Evolutionary conservation across 92 coral and sea anemone genomes (phyloP), one percentile per base, ranked within the genome.

Genomic region (Zoanthus gigantus): DNA sequence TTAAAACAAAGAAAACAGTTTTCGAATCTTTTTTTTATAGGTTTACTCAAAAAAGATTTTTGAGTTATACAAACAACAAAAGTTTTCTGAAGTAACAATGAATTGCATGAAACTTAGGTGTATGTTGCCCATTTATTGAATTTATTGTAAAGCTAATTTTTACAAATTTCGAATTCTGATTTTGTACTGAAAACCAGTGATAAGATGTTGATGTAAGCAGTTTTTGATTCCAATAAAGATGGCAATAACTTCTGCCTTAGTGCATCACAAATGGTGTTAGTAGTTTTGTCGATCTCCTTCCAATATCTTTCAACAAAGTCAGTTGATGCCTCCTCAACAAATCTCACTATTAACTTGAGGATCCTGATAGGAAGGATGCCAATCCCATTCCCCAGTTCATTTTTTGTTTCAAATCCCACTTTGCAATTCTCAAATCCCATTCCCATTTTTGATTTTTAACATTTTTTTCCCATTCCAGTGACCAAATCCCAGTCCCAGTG

Each of bases 111-210:
- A 61, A 61, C 72, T 79, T 37, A 8, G 61, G 72, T 45, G 84
- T 57, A 57, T 78, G 50, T 78, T 57, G 71, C 71, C 57, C 83
- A 78, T 11, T 45, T 78, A 76, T 29, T 58, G 84, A 65, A 60
- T 80, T 65, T 63, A 42, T 80, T 80, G 74, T 63, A 79, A 72
- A 79, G 84, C 84, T 79, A 61, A 79, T 79, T 79, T 79, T 79
- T 79, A 79, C 72, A 79, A 79, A 60, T 79, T 79, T 80, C 47
- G n/a, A 80, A 80, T 80, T 80, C 85, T 80, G 74, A 80, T 80
- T 80, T 80, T 80, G 46, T 80, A 80, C 63, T 80, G 61, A 80
- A 80, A 80, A 80, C 48, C n/a, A 45, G 58, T 65, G 85, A 80
- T 76, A 76, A 32, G 42, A 52, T 80, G 85, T 60, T 80, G 15